Evolutionary conservation across 2,888 invertebrate genomes (phyloP), one percentile per base, ranked within the genome.

Genomic region (Hartigia nigra): DNA sequence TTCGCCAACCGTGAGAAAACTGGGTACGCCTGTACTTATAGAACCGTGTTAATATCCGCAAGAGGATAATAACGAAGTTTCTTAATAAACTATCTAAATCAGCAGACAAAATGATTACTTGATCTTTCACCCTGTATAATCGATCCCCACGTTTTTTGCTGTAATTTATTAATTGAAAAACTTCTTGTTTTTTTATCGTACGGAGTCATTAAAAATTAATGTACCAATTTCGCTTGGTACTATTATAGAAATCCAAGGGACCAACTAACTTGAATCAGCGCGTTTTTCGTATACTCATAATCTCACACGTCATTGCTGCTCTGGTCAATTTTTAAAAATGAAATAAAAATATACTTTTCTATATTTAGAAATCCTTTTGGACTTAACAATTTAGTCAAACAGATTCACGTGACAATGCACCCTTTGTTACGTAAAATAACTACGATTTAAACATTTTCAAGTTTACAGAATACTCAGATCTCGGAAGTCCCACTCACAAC

Each of bases 1-100:
- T 72, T 69, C 76, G 79, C 35, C 75, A 79, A 81, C 80, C 84
- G 81, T 84, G 82, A 79, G 82, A 82, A 82, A 82, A 78, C 23
- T 23, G 12, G 32, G 32, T 70, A 36, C 23, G 37, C 69, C 39
- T 76, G 36, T 69, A 76, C 23, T 37, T 74, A 70, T 74, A 74
- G 76, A 76, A 39, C 34, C 37, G 69, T 76, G 80, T 80, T 81
- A 77, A 80, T 74, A 72, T 32, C 69, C 31, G 78, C 79, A 78
- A 82, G 83, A 84, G 74, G 74, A 72, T 81, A 78, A 80, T 80
- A 80, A 81, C 77, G 76, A 83, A 82, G 77, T 76, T 84, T 70
- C 76, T 77, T 37, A 39, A 39, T 39, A 75, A 74, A 79, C 79
- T 79, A 82, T 81, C 78, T 82, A 79, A 81, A 75, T 78, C 74